phyloP scores from a whole-genome alignment of 2,113 vertebrate genomes.

The Cochlearius cochlearius region DNA sequence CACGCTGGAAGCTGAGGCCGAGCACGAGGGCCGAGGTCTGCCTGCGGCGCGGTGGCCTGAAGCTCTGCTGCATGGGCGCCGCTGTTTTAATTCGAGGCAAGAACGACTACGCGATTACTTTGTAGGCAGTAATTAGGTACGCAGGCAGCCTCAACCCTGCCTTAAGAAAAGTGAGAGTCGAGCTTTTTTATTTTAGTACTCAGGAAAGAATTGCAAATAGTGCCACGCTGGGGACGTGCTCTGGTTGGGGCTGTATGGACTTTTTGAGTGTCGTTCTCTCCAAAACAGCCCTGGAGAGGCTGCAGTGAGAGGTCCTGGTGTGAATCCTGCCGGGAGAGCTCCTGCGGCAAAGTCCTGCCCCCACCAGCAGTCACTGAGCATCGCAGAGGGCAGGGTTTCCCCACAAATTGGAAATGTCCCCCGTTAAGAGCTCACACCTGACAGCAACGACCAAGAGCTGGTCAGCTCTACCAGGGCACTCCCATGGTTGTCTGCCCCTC shows the following conservation, averaged over 20 bases:
- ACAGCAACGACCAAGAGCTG: neutral
- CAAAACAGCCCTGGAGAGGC: neutral
- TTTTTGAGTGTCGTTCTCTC: rapidly evolving
- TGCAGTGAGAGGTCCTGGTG: neutral
- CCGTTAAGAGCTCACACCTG: neutral
- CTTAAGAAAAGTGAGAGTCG: neutral
- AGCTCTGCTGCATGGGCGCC: neutral
- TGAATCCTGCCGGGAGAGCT: neutral
- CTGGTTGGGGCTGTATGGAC: neutral
- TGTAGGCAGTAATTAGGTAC: neutral
- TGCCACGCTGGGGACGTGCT: neutral
- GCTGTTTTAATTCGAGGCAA: neutral
- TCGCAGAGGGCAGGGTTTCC: neutral
- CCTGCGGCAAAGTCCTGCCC: neutral
- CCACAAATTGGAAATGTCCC: neutral
- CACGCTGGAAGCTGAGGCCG: neutral
- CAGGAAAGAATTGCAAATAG: neutral
- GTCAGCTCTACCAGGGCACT: neutral
- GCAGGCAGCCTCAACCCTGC: neutral
- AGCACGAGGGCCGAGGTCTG: rapidly evolving
- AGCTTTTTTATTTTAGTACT: neutral
- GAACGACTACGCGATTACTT: rapidly evolving
- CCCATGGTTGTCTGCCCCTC: neutral
- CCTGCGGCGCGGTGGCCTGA: neutral
- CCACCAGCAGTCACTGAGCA: neutral